Base-by-base conservation (phyloP, 2,888 invertebrate species). In the Malthinus seriepunctatus region DNA sequence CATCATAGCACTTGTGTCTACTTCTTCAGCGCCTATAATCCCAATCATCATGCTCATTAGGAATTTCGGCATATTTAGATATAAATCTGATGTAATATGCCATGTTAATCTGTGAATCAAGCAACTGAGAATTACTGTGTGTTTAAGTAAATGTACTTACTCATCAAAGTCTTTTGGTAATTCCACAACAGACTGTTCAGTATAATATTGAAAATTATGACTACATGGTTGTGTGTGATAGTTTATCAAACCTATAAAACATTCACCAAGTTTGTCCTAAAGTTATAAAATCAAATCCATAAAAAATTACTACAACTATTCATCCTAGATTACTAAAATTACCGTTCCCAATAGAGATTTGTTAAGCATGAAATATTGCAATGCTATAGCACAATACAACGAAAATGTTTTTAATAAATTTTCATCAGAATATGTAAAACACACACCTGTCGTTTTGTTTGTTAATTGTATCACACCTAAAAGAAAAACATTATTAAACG, bases 401-500 rank as follows among this genome's bases (percentile, higher is more conserved):
- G 83, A 79, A 71, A 86, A 84, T 12, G 83, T 83, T 8, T 79
- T 70, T 65, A 85, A 83, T 51, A 86, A 73, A 48, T 74, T 69
- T 71, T 86, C 85, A 67, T 87, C 86, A 5, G 81, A 80, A 0
- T 64, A 35, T 37, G 78, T 77, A 68, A 86, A 87, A 2, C 81
- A 76, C 52, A 44, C 78, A 69, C 69, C 78, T 75, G 72, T 72
- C 6, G 66, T 74, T 71, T 86, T 86, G 72, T 86, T 86, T 1
- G 82, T 80, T 4, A 86, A 73, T 71, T 85, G 83, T 0, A 86
- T 82, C 0, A 85, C 81, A 48, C 86, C 86, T 85, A 10, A 10
- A n/a, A 32, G 35, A 14, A 7, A 11, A 12, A n/a, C n/a, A n/a
- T n/a, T n/a, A n/a, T n/a, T n/a, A n/a, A n/a, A n/a, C n/a, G n/a